phyloP scores from a whole-genome alignment of 2,113 vertebrate species.

The Megaptera novaeangliae region DNA sequence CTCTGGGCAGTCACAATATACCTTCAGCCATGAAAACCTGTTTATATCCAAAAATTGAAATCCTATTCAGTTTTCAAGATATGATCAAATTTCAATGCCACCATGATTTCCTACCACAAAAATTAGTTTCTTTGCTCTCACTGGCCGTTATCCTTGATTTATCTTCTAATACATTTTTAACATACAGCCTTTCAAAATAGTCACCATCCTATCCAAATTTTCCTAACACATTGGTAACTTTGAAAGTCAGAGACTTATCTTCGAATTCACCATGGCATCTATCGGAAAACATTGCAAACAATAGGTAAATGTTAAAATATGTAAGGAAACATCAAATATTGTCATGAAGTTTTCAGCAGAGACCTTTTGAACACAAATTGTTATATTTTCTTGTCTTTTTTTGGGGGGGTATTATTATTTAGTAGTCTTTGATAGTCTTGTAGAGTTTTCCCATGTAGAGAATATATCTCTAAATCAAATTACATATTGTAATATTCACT shows the following conservation, averaged over 20 bases:
- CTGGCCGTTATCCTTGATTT: neutral
- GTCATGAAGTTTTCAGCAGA: neutral
- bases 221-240: neutral
- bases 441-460: neutral
- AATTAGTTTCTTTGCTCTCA: neutral
- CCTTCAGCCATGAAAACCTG: neutral
- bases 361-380: neutral
- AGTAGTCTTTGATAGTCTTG: neutral
- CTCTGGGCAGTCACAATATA: neutral
- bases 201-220: neutral
- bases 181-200: neutral
- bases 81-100: neutral
- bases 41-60: neutral
- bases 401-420: neutral
- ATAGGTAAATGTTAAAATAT: neutral
- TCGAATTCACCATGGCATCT: neutral
- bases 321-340: neutral
- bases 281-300: neutral
- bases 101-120: neutral
- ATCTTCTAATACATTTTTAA: neutral
- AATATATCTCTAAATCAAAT: neutral
- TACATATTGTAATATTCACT: neutral
- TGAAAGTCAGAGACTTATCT: neutral
- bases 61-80: neutral
- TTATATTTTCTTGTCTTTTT: neutral